A percentile compares a stretch with the other conserved stretches of the same genome.
Evolutionary conservation across 2,797 vertebrate species (phyloP).

Genomic region (Argyrosomus regius): DNA sequence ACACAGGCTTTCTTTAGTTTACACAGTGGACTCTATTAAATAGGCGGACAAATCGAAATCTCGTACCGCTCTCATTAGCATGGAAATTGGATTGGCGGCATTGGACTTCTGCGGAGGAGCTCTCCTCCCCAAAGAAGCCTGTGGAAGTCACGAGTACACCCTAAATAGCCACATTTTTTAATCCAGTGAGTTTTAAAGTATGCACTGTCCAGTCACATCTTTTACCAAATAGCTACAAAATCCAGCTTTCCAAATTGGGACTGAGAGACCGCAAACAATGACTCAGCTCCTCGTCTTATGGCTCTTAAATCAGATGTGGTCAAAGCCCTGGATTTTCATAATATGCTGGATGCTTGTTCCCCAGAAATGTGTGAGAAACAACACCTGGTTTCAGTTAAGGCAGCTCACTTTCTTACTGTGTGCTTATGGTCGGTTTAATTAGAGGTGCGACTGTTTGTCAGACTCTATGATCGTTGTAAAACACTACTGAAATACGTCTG

Average conservation of each 20-base stretch:
- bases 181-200: neutral
- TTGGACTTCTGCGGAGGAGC: neutral
- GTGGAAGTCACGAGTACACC: neutral
- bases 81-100: constrained; percentile 3
- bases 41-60: constrained; percentile 8
- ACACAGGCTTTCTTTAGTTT: constrained; percentile 7
- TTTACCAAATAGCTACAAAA: neutral
- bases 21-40: neutral
- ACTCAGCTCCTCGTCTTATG: neutral
- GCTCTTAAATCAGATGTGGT: constrained; percentile 2
- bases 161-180: neutral
- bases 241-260: neutral
- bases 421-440: constrained; percentile 52
- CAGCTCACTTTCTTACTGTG: neutral
- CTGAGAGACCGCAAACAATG: neutral
- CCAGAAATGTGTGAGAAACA: constrained; percentile 27
- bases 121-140: neutral
- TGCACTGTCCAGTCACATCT: neutral
- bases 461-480: constrained; percentile 14
- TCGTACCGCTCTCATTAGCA: neutral
- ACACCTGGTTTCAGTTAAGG: constrained; percentile 33
- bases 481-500: constrained; percentile 9
- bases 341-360: neutral
- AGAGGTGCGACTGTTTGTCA: constrained; percentile 26
- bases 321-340: constrained; percentile 17